These are phyloP conservation scores for Enteromius radiatus DNA, from an alignment of 2,797 vertebrate genomes.

Conservation along the genomic window DNA sequence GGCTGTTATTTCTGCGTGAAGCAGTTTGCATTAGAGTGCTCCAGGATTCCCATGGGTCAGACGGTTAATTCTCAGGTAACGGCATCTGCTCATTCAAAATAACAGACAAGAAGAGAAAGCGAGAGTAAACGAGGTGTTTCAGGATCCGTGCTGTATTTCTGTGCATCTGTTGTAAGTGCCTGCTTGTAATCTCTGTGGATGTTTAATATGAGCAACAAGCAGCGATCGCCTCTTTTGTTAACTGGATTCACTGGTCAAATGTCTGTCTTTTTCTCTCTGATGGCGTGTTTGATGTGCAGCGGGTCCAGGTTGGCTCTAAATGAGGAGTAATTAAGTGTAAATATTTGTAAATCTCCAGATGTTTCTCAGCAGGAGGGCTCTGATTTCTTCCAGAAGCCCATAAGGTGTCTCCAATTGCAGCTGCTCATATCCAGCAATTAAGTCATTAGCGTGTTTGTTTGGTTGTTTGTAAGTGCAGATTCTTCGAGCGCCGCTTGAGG, in stretches of 20 bases:
- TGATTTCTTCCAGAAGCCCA: constrained; percentile 23
- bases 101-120: not conserved
- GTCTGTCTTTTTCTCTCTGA: not conserved
- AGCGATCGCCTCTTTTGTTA: not conserved
- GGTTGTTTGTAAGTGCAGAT: constrained; percentile 10
- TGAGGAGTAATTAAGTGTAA: constrained; percentile 62
- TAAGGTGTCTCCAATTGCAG: constrained; percentile 48
- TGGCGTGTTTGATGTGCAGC: constrained; percentile 45
- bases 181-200: not conserved
- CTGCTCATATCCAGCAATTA: constrained; percentile 54
- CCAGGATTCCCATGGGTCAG: constrained; percentile 97
- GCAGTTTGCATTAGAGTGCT: constrained; percentile 96
- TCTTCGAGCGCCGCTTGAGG: constrained; percentile 14
- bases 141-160: not conserved
- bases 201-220: not conserved
- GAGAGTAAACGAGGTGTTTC: constrained; percentile 1
- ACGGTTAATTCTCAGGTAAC: constrained; percentile 97
- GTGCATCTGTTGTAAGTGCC: not conserved
- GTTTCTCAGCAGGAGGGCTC: constrained; percentile 50
- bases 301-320: constrained; percentile 56
- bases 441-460: constrained; percentile 29
- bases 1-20: constrained; percentile 99
- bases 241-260: constrained; percentile 1
- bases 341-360: constrained; percentile 66
- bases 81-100: not conserved